Conservation (phyloP, 2,113 vertebrate genomes). For the Toxotes chatareus region DNA sequence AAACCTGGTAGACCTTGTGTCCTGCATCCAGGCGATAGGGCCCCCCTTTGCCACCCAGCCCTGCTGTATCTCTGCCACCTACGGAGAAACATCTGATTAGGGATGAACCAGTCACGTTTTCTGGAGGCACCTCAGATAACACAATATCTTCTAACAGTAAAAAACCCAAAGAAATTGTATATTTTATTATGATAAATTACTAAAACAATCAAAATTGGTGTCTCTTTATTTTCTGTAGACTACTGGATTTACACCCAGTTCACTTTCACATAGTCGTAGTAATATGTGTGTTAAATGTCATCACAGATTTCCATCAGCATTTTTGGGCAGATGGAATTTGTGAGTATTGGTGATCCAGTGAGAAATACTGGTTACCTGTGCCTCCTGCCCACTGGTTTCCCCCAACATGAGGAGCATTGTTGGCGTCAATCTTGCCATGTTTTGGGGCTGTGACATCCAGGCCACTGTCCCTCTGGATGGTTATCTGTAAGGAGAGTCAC, state of each 20-base stretch:
- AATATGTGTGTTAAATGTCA: not conserved
- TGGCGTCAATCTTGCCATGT: slow-evolving; percentile 91
- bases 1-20: slow-evolving; percentile 93
- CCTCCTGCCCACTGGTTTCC: slow-evolving; percentile 98
- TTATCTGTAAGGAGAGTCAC: slow-evolving; percentile 86
- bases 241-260: too few relatives aligned
- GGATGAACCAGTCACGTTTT: not conserved
- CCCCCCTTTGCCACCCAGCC: slow-evolving; percentile 94
- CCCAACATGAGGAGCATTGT: slow-evolving; percentile 92
- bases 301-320: not conserved
- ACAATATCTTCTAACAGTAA: too few relatives aligned
- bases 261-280: not conserved
- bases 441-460: slow-evolving; percentile 93
- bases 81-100: slow-evolving; percentile 1
- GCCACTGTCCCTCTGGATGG: slow-evolving; percentile 91
- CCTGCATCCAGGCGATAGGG: slow-evolving; percentile 94
- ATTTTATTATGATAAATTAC: too few relatives aligned
- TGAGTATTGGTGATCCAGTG: too few relatives aligned
- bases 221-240: too few relatives aligned
- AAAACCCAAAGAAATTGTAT: too few relatives aligned
- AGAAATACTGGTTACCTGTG: slow-evolving; percentile 85
- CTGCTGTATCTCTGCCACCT: slow-evolving; percentile 97
- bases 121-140: not conserved
- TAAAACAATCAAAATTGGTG: too few relatives aligned
- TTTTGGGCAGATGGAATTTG: too few relatives aligned